Evolutionary conservation across 2,113 vertebrate genomes (phyloP).

Genomic region (Haplochromis vanheusdeni): DNA sequence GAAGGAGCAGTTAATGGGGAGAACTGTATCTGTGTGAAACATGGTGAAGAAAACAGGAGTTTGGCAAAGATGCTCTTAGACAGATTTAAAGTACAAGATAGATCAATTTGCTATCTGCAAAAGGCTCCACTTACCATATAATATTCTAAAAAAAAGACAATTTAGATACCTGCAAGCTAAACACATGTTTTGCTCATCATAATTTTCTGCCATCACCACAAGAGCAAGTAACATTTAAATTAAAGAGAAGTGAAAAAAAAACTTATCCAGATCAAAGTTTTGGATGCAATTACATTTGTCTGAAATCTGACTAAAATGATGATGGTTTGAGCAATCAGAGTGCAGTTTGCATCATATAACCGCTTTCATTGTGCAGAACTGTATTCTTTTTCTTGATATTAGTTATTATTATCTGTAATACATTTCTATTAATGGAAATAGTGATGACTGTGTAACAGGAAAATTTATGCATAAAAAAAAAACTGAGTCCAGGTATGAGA

Average conservation of each 20-base stretch:
- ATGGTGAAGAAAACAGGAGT: not conserved
- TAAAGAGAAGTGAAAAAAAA: not conserved
- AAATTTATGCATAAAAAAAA: not conserved
- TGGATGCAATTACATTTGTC: not conserved
- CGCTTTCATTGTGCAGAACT: not conserved
- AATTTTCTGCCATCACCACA: not conserved
- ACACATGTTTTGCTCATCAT: not conserved
- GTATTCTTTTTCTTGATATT: not conserved
- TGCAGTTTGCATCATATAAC: not conserved
- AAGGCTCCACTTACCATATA: not conserved
- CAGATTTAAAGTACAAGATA: too few relatives aligned
- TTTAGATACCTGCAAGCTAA: not conserved
- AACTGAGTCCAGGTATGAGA: conserved; percentile 14
- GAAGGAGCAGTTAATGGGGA: too few relatives aligned
- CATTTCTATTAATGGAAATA: not conserved
- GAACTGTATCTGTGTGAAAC: not conserved
- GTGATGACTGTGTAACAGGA: not conserved
- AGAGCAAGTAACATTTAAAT: not conserved
- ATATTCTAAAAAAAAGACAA: not conserved
- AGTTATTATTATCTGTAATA: not conserved
- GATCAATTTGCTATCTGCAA: not conserved
- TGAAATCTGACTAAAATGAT: not conserved
- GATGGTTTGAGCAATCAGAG: not conserved
- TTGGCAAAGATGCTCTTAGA: not conserved
- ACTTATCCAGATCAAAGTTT: not conserved